Base-by-base conservation (phyloP, 2,888 invertebrate genomes). In the Drosophila fulvimacula region DNA sequence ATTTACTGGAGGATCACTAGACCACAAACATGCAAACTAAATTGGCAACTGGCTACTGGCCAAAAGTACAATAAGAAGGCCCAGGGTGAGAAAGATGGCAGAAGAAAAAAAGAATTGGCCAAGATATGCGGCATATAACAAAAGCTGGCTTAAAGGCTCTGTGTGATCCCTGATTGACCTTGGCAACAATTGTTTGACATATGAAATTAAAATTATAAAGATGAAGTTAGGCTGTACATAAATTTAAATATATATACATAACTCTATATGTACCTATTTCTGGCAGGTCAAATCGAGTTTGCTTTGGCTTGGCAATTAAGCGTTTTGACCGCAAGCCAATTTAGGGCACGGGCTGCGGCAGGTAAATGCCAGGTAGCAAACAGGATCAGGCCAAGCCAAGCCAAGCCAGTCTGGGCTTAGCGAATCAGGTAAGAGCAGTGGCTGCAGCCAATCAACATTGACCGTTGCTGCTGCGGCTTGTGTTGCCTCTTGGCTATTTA, bases 321-420 rank as follows among this genome's bases (percentile, higher is more conserved):
- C 91, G 88, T 89, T 87, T 90, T 88, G 88, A 91, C 91, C 91
- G 88, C 91, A 91, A 90, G 91, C 83, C 89, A 90, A 90, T 87
- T 89, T 84, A 64, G 81, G 75, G 90, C 83, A 84, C 82, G 81
- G 67, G 74, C 52, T 63, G 75, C 56, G 72, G 42, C 58, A 44
- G 64, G 53, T 65, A 67, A 48, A 11, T 9, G 30, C 1, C 68
- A 73, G 70, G 66, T 65, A 64, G 6, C 52, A 57, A 70, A 62
- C 63, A 63, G 75, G 80, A 75, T 79, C 64, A 51, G 32, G 21
- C 24, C 7, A 5, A 5, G 24, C 39, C 39, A 27, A 46, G 15
- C 38, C 11, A 39, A 42, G 39, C 39, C 17, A 17, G 24, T 24
- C 44, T 4, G 21, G 27, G 56, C 39, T 32, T 67, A 57, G 41